A percentile compares a stretch with the other conserved stretches of the same genome.
phyloP scores from a whole-genome alignment of 1,140 invertebrate genomes.

The Drosophila erecta region DNA sequence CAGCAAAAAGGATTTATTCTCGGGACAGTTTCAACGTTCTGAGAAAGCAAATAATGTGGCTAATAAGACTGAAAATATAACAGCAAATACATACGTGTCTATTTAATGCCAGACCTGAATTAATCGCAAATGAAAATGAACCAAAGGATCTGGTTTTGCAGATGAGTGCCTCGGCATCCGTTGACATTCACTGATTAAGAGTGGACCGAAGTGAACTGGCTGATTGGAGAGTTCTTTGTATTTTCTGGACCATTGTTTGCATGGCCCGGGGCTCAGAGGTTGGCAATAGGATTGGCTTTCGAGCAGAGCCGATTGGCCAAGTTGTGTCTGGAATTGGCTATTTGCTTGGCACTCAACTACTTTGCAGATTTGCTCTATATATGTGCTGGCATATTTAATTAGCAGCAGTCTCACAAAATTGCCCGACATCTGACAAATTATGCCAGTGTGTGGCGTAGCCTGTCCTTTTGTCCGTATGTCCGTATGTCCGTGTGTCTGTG shows the following conservation, averaged over 20 bases:
- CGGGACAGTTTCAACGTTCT: neutral
- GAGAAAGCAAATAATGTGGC: neutral
- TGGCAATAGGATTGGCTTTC: conserved; percentile 36
- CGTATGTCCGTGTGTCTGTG: conserved; percentile 4
- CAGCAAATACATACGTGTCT: neutral
- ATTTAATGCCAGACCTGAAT: conserved; percentile 5
- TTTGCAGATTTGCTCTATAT: conserved; percentile 43
- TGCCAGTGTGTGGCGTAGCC: conserved; percentile 24
- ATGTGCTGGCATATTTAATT: conserved; percentile 54
- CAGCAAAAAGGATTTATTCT: conserved; percentile 2
- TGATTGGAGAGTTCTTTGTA: conserved; percentile 37
- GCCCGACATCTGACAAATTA: conserved; percentile 69
- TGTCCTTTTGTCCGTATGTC: conserved; percentile 5
- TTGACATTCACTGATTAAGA: conserved; percentile 39
- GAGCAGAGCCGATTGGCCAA: conserved; percentile 13
- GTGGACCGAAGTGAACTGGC: conserved; percentile 10
- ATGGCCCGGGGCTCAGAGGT: conserved; percentile 3
- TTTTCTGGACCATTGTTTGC: conserved; percentile 38
- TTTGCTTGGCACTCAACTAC: conserved; percentile 57
- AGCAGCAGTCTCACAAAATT: conserved; percentile 62
- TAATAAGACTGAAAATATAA: conserved; percentile 27
- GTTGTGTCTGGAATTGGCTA: conserved; percentile 32
- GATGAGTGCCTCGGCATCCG: conserved; percentile 18
- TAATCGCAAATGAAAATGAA: conserved; percentile 23
- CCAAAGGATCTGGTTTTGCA: conserved; percentile 18